Percentiles rank a stretch among this genome's conserved stretches.
Conservation (phyloP, 2,113 vertebrate genomes). For the Ciconia stormi region DNA sequence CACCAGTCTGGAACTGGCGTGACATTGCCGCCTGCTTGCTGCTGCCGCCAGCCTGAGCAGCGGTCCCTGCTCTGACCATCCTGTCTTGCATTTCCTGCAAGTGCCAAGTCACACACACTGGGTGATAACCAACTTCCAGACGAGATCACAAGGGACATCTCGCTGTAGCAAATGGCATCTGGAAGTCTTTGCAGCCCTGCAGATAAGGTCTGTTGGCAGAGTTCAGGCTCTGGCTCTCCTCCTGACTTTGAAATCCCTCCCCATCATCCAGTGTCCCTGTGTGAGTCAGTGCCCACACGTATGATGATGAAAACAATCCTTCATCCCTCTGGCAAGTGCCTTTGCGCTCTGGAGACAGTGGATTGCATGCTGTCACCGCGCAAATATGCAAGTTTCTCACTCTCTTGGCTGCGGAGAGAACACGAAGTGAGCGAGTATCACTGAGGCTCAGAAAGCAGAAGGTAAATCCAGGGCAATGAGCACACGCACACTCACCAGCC, state of each 20-base stretch:
- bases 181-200: background rate
- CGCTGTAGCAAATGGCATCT: fast-evolving
- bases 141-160: background rate
- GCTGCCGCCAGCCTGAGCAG: background rate
- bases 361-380: background rate
- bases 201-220: background rate
- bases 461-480: background rate
- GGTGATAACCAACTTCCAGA: background rate
- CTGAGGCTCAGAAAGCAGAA: background rate
- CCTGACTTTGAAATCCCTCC: background rate
- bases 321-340: background rate
- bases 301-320: background rate
- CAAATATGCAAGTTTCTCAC: background rate
- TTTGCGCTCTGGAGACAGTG: background rate
- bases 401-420: background rate
- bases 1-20: background rate
- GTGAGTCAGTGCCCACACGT: background rate
- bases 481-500: background rate
- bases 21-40: background rate
- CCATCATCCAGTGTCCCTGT: background rate
- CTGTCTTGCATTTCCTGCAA: background rate
- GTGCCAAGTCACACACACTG: background rate
- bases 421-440: fast-evolving
- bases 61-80: fast-evolving
- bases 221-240: background rate